Percentiles rank a stretch among this genome's conserved stretches.
These are phyloP conservation scores for Drosophila watanabei DNA, from an alignment of 1,140 invertebrate genomes.

Conservation along the genomic window DNA sequence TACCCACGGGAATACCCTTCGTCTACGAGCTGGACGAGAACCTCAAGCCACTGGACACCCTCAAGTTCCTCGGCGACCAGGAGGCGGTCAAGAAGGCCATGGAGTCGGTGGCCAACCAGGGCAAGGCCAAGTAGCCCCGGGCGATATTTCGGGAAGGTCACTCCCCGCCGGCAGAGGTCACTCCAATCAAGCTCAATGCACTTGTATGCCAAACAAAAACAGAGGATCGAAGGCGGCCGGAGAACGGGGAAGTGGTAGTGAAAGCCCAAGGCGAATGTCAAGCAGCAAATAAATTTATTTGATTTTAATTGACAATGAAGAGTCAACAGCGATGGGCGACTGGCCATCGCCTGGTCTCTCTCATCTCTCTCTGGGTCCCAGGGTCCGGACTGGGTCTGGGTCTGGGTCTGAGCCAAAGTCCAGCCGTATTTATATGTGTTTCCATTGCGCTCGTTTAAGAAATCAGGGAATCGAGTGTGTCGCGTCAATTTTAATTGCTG, in stretches of 20 bases:
- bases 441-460: conserved; percentile 59
- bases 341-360: conserved; percentile 25
- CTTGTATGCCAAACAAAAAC: conserved; percentile 52
- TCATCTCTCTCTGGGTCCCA: conserved; percentile 16
- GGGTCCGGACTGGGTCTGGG: conserved; percentile 44
- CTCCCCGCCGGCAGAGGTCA: conserved; percentile 40
- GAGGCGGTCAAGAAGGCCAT: conserved; percentile 97
- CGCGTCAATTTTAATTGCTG: conserved; percentile 78
- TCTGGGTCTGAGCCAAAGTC: conserved; percentile 51
- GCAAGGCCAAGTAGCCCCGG: conserved; percentile 88
- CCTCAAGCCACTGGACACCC: conserved; percentile 94
- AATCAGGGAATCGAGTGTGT: conserved; percentile 56
- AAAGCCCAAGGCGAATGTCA: conserved; percentile 65
- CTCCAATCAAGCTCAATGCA: conserved; percentile 58
- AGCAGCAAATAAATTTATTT: conserved; percentile 85
- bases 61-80: conserved; percentile 97
- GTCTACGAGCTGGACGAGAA: conserved; percentile 96
- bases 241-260: conserved; percentile 7
- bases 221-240: conserved; percentile 9
- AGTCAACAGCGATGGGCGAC: conserved; percentile 70
- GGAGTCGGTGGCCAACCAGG: conserved; percentile 96
- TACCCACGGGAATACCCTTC: conserved; percentile 98
- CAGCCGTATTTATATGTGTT: conserved; percentile 60
- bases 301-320: conserved; percentile 84
- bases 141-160: neutral